Evolutionary conservation across 2,888 invertebrate species (phyloP).

Genomic region (Diarsia brunnea): DNA sequence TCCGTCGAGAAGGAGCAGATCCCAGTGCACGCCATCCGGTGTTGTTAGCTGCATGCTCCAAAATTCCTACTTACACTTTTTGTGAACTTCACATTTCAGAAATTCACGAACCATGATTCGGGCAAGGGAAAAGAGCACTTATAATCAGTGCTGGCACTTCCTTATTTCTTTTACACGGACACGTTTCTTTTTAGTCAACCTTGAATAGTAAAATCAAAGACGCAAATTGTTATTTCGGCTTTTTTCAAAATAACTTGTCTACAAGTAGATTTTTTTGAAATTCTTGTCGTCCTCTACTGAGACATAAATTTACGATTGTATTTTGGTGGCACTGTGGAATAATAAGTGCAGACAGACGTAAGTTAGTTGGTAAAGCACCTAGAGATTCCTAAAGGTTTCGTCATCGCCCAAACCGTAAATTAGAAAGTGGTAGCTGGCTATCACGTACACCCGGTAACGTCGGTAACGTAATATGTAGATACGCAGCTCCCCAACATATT

Average conservation of each 20-base stretch:
- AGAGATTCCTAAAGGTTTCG: conserved; percentile 62
- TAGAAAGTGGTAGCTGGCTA: conserved; percentile 83
- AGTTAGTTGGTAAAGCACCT: conserved; percentile 32
- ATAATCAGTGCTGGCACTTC: conserved; percentile 51
- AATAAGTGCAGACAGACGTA: neutral
- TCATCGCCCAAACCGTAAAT: conserved; percentile 72
- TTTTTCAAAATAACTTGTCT: conserved; percentile 35
- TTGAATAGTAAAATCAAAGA: conserved; percentile 58
- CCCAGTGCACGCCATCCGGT: conserved; percentile 74
- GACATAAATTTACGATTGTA: neutral
- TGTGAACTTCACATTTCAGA: neutral
- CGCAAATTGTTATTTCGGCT: conserved; percentile 51
- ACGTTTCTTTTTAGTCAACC: conserved; percentile 55
- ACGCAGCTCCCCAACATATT: conserved; percentile 80
- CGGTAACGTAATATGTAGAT: conserved; percentile 79
- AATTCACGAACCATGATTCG: conserved; percentile 22
- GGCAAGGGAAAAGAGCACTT: conserved; percentile 44
- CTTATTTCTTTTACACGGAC: conserved; percentile 54
- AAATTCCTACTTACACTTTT: conserved; percentile 57
- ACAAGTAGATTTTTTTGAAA: conserved; percentile 13
- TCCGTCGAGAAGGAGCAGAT: conserved; percentile 76
- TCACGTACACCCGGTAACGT: conserved; percentile 70
- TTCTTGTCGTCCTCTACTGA: conserved; percentile 5
- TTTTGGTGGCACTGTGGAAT: conserved; percentile 12
- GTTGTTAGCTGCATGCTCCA: conserved; percentile 62